Conservation (phyloP, 2,797 vertebrate species). For the Coranthus polyacanthus region DNA sequence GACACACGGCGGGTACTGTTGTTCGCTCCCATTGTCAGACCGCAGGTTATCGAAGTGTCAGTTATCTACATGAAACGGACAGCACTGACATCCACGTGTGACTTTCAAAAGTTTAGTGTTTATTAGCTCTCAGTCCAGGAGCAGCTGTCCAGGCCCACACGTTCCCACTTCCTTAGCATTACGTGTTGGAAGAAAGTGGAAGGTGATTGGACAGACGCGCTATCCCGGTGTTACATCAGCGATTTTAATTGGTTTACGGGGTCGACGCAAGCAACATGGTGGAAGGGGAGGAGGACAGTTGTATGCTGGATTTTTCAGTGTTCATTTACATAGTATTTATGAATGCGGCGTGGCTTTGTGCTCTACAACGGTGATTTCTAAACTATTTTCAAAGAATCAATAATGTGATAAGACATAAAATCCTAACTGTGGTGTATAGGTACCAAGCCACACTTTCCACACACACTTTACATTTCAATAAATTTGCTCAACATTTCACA, state of each 20-base stretch:
- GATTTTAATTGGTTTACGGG: conserved; percentile 46
- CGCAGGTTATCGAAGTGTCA: conserved; percentile 20
- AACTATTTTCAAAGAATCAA: too few species aligned
- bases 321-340: too few species aligned
- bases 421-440: too few species aligned
- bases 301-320: not conserved
- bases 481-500: too few species aligned
- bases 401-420: too few species aligned
- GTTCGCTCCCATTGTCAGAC: conserved; percentile 89
- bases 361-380: too few species aligned
- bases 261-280: not conserved
- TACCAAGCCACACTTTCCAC: too few species aligned
- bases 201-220: conserved; percentile 60
- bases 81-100: conserved; percentile 4
- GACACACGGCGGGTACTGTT: conserved; percentile 93
- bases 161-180: conserved; percentile 69
- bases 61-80: conserved; percentile 36
- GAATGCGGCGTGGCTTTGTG: too few species aligned
- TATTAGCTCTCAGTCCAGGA: not conserved
- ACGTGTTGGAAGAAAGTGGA: conserved; percentile 41
- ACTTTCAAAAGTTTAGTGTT: conserved; percentile 2
- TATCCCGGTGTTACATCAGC: fast-evolving
- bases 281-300: not conserved
- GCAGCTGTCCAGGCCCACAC: conserved; percentile 32
- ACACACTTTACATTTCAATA: too few species aligned